phyloP scores from a whole-genome alignment of 2,797 vertebrate species.

The Octomys mimax region DNA sequence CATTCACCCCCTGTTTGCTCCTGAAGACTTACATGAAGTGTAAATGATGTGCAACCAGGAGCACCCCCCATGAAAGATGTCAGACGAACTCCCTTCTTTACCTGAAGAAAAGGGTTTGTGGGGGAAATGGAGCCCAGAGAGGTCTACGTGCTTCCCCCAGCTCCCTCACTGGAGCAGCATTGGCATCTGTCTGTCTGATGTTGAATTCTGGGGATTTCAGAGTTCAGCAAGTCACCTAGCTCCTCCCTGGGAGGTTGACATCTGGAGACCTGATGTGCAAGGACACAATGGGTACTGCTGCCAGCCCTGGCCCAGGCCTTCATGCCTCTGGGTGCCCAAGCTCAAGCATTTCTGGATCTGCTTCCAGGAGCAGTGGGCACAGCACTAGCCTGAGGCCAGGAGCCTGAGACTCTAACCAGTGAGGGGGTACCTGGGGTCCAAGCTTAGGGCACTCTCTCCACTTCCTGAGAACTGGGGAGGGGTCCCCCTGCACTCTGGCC shows the following conservation, averaged over 20 bases:
- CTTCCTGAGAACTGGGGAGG: background rate
- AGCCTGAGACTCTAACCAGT: background rate
- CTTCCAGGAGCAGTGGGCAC: background rate
- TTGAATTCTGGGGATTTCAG: background rate
- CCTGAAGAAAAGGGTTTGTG: background rate
- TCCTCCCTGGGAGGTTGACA: background rate
- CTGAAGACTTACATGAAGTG: no score
- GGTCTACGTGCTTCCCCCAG: fast-evolving
- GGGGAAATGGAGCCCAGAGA: background rate
- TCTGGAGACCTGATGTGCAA: background rate
- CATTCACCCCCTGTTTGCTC: background rate
- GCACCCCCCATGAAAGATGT: background rate
- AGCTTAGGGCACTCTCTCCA: background rate
- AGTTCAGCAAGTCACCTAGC: background rate
- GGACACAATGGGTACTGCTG: background rate
- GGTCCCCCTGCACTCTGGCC: no score
- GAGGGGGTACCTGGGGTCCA: no score
- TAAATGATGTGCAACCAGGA: background rate
- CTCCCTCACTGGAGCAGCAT: background rate
- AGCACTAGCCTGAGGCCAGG: background rate
- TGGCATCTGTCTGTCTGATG: background rate
- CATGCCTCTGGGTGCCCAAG: no score
- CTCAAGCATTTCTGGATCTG: background rate
- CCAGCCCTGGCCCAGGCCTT: background rate
- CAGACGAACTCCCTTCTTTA: background rate